Evolutionary conservation across 2,888 invertebrate genomes (phyloP), one percentile per base, ranked within the genome.

Genomic region (Trypoxylon attenuatum): DNA sequence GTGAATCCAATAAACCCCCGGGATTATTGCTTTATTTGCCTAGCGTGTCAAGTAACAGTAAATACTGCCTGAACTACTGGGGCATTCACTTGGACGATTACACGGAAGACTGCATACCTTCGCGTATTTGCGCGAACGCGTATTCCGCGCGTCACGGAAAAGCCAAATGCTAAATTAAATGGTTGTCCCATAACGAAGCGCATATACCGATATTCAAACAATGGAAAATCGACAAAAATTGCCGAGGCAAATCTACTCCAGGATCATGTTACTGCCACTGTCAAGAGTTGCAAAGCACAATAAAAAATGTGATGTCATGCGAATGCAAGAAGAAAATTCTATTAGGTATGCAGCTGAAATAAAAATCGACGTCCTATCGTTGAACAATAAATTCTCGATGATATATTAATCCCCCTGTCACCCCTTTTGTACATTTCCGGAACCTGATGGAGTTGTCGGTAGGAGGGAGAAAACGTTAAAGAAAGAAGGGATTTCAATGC

Each of bases 341-440:
- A n/a, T n/a, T n/a, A n/a, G n/a, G n/a, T n/a, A n/a, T n/a, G n/a
- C n/a, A n/a, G n/a, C n/a, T n/a, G n/a, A n/a, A n/a, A n/a, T n/a
- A n/a, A n/a, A n/a, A n/a, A n/a, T n/a, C n/a, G n/a, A n/a, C n/a
- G n/a, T n/a, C n/a, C n/a, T n/a, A n/a, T n/a, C n/a, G n/a, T n/a
- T n/a, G n/a, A n/a, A n/a, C n/a, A n/a, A n/a, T n/a, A n/a, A n/a
- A n/a, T n/a, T n/a, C n/a, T n/a, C n/a, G n/a, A n/a, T n/a, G n/a
- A n/a, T n/a, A n/a, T n/a, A n/a, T n/a, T n/a, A n/a, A n/a, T n/a
- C n/a, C n/a, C n/a, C n/a, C n/a, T n/a, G n/a, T n/a, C n/a, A n/a
- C n/a, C 67, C 51, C 54, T 67, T 67, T 67, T 67, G 60, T 67
- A 68, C 55, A 67, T 60, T 67, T 67, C 10, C 6, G 10, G 6